phyloP scores from a whole-genome alignment of 2,797 vertebrate genomes.

The Enteromius argenteus region DNA sequence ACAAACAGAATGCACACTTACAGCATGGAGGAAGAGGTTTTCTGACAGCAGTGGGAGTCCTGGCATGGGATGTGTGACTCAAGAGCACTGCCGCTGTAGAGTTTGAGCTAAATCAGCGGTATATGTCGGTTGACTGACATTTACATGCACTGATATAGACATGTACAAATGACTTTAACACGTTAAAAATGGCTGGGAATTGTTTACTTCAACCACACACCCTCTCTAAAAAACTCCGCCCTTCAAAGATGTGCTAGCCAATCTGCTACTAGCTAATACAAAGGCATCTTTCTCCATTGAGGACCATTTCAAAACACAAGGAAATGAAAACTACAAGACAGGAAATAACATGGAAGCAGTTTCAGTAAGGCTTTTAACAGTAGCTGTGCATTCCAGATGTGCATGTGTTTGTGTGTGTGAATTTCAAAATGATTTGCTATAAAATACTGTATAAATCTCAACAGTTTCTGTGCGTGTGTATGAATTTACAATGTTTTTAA shows the following conservation, averaged over 20 bases:
- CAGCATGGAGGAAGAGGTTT: neutral
- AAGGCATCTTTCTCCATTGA: neutral
- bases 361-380: neutral
- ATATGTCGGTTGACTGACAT: constrained; percentile 1
- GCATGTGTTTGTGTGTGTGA: no score
- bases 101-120: neutral
- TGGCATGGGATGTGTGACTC: constrained; percentile 24
- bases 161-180: neutral
- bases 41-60: constrained; percentile 36
- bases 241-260: neutral
- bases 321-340: neutral
- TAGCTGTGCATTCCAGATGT: neutral
- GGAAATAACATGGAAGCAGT: no score
- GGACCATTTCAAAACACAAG: neutral
- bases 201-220: neutral
- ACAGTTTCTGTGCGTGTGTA: neutral
- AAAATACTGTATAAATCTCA: neutral
- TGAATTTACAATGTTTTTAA: neutral
- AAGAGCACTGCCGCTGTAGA: neutral
- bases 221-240: neutral
- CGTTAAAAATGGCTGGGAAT: neutral
- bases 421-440: neutral
- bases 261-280: neutral
- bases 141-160: neutral
- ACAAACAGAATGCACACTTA: constrained; percentile 37